Evolutionary conservation across 2,113 vertebrate species (phyloP).

Genomic region (Entosphenus tridentatus): DNA sequence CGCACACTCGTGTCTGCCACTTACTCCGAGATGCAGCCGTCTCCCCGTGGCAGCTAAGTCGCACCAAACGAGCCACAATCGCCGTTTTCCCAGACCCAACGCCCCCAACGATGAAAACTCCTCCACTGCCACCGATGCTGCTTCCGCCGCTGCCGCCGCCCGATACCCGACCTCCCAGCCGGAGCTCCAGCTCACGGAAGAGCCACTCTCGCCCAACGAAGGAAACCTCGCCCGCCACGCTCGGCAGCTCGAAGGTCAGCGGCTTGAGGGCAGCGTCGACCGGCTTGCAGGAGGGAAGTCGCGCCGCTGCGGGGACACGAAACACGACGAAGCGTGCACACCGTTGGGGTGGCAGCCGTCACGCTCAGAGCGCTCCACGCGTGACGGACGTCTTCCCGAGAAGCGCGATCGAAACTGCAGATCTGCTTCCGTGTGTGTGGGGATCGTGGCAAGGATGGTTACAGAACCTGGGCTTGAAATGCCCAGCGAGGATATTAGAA

Average conservation of each 20-base stretch:
- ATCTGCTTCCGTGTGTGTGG: too few species aligned
- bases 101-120: constrained; percentile 48
- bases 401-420: too few species aligned
- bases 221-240: constrained; percentile 85
- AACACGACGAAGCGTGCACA: constrained; percentile 1
- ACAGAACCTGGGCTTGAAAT: too few species aligned
- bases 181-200: constrained; percentile 53
- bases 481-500: too few species aligned
- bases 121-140: constrained; percentile 12
- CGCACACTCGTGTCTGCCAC: too few species aligned
- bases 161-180: constrained; percentile 26
- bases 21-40: too few species aligned
- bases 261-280: constrained; percentile 92
- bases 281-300: constrained; percentile 72
- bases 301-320: constrained; percentile 24
- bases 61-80: constrained; percentile 67
- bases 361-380: too few species aligned
- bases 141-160: too few species aligned
- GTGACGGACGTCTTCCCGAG: too few species aligned
- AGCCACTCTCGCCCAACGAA: constrained; percentile 90
- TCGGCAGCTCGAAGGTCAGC: constrained; percentile 79
- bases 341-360: too few species aligned
- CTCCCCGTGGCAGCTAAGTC: constrained; percentile 69
- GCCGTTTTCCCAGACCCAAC: constrained; percentile 93
- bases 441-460: too few species aligned